A percentile compares a stretch with the other conserved stretches of the same genome.
Evolutionary conservation across 1,140 invertebrate genomes (phyloP).

Genomic region (Chrysoperla carnea): DNA sequence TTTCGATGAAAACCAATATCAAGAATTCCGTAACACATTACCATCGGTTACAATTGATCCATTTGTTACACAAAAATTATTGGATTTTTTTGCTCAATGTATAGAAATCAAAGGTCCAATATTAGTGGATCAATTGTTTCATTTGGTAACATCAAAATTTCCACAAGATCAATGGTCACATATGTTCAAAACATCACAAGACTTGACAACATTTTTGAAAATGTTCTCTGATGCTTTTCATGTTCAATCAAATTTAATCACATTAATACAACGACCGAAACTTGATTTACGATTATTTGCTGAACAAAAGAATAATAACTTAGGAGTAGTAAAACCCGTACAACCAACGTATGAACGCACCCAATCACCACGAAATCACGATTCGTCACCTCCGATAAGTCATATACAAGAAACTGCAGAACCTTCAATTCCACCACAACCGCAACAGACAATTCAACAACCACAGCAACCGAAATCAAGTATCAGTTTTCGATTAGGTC

Average conservation of each 20-base stretch:
- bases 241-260: conserved; percentile 77
- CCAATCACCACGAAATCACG: conserved; percentile 13
- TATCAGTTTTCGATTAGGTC: conserved; percentile 17
- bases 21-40: conserved; percentile 36
- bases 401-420: too few species aligned
- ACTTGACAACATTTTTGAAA: conserved; percentile 72
- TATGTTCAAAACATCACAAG: conserved; percentile 72
- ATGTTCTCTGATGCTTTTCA: conserved; percentile 81
- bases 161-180: conserved; percentile 58
- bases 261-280: conserved; percentile 52
- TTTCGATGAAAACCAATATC: conserved; percentile 33
- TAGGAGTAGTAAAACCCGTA: background rate
- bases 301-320: background rate
- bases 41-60: conserved; percentile 67
- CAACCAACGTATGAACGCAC: background rate
- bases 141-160: conserved; percentile 57
- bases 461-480: conserved; percentile 8
- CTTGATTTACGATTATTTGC: conserved; percentile 12
- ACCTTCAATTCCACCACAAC: too few species aligned
- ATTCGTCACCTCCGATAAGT: conserved; percentile 10
- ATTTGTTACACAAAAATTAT: conserved; percentile 50
- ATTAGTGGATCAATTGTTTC: conserved; percentile 71
- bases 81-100: conserved; percentile 61
- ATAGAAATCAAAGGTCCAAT: conserved; percentile 63
- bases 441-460: too few species aligned